Evolutionary conservation across 2,113 vertebrate species (phyloP), one percentile per base, ranked within the genome.

Genomic region (Gallinago jamesoni): DNA sequence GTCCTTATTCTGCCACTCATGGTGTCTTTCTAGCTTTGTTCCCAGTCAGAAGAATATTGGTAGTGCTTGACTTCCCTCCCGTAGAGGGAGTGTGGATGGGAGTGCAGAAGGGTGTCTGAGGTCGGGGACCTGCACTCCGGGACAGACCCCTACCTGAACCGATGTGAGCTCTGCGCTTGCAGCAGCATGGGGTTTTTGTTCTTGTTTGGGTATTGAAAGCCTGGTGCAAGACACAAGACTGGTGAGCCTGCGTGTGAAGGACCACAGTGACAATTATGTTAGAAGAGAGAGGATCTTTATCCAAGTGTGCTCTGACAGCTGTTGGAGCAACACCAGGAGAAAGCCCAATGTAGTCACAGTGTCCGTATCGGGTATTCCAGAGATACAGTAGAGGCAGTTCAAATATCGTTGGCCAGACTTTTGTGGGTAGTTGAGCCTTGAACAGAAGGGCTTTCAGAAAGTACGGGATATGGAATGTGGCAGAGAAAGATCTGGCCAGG

Each of bases 381-480:
- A 74, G 31, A 2, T 37, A 31, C 11, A 86, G 62, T 3, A 48
- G 43, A 48, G 35, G 41, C 50, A 24, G 21, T 79, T 83, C 31
- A 35, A 4, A 39, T 37, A 0, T 37, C 20, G 14, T 2, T 3
- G 12, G 56, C 7, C 56, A 64, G 50, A 22, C 15, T 72, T 68
- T 57, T 20, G 39, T 76, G 48, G 6, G 39, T 33, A 48, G 33
- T 39, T 55, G 41, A 76, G 45, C 37, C 39, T 83, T 89, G 31
- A 70, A 72, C 37, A 76, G 70, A 66, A 66, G 19, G 37, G 39
- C 30, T 79, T 77, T 85, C 55, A 86, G 67, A 67, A 73, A 86
- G 2, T 0, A 0, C 59, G 39, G 37, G 12, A 13, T 28, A 4
- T 50, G 35, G 47, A 81, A 37, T 21, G 43, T 8, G 21, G 23